Evolutionary conservation across 2,797 vertebrate species (phyloP).

Genomic region (Pipistrellus pipistrellus): DNA sequence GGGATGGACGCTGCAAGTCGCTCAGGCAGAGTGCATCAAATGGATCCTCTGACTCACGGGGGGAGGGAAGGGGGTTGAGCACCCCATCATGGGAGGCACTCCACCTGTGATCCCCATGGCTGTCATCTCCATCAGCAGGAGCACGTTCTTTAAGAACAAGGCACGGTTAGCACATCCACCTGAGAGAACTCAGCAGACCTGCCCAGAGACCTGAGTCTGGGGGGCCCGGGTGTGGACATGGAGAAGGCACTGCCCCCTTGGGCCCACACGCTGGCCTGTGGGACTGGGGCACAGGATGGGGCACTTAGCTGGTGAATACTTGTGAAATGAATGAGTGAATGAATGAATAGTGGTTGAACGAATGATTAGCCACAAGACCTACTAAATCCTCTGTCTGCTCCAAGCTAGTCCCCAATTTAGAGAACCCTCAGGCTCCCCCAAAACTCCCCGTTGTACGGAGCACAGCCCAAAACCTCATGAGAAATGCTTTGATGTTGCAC

Average conservation of each 20-base stretch:
- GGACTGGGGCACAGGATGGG: neutral
- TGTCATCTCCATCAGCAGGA: neutral
- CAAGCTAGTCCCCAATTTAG: neutral
- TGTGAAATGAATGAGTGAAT: neutral
- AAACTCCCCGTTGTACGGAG: rapidly evolving
- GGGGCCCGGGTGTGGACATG: neutral
- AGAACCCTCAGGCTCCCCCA: neutral
- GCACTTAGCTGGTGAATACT: neutral
- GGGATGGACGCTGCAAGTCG: neutral
- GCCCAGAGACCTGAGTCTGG: neutral
- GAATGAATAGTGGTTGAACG: neutral
- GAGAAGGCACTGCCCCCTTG: neutral
- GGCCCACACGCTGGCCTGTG: neutral
- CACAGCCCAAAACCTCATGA: neutral
- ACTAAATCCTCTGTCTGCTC: neutral
- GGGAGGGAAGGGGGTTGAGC: neutral
- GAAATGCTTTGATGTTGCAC: neutral
- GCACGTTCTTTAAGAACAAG: neutral
- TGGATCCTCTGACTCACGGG: neutral
- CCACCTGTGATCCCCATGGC: neutral
- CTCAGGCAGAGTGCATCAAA: neutral
- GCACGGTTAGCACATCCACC: neutral
- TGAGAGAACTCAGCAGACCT: neutral
- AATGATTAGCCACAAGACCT: neutral
- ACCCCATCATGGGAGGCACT: neutral